Conservation (phyloP, 2,113 vertebrate species). For the Marmota monax region DNA sequence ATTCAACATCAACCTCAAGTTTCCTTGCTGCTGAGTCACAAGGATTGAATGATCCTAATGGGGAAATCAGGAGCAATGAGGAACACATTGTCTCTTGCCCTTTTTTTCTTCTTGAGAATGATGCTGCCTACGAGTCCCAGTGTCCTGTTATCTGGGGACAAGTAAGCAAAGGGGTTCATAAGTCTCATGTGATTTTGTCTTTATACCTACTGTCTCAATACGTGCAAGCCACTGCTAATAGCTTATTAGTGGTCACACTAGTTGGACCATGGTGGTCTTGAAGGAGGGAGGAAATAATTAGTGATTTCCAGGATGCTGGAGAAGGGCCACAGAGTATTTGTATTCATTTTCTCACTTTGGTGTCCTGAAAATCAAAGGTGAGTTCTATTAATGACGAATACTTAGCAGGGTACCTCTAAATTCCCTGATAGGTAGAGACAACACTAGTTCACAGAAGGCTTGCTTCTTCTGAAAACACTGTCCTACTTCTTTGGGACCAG, state of each 20-base stretch:
- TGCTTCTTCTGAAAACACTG: slow-evolving; percentile 10
- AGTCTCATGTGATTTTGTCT: neutral
- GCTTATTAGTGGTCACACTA: neutral
- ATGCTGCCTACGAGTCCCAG: neutral
- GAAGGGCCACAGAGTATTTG: neutral
- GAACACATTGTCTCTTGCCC: neutral
- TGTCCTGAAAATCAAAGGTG: neutral
- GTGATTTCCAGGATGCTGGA: slow-evolving; percentile 1
- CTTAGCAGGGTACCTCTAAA: neutral
- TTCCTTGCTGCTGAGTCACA: neutral
- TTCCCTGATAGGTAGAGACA: neutral
- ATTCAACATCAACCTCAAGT: neutral
- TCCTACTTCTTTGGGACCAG: neutral
- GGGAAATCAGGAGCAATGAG: neutral
- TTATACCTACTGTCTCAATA: neutral
- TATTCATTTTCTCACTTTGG: neutral
- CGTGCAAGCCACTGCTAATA: neutral
- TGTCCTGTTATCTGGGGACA: neutral
- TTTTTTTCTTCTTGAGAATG: neutral
- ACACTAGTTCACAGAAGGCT: slow-evolving; percentile 23
- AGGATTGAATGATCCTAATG: neutral
- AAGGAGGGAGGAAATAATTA: slow-evolving; percentile 3
- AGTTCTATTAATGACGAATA: neutral
- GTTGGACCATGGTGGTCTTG: neutral
- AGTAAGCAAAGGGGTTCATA: neutral